phyloP scores from a whole-genome alignment of 2,113 vertebrate genomes.

The Synodontis membranacea region DNA sequence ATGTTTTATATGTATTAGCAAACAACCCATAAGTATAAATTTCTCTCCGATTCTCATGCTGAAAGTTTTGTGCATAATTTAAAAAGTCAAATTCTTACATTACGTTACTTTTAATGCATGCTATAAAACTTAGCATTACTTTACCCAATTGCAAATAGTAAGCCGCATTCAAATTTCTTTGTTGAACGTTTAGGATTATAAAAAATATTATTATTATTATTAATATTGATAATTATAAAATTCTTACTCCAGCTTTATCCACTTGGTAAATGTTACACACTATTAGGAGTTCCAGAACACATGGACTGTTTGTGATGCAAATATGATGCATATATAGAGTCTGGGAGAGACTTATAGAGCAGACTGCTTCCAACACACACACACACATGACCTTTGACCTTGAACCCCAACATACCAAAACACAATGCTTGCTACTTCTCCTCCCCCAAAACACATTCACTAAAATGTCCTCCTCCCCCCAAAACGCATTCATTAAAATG shows the following conservation, averaged over 20 bases:
- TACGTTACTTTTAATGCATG: neutral
- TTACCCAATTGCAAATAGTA: neutral
- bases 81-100: neutral
- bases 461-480: conserved; percentile 32
- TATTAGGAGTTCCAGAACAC: conserved; percentile 17
- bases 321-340: conserved; percentile 38
- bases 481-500: conserved; percentile 21
- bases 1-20: neutral
- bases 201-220: neutral
- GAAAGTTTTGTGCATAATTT: neutral
- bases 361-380: conserved; percentile 26
- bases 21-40: too few species aligned
- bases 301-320: conserved; percentile 36
- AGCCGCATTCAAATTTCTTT: neutral
- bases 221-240: neutral
- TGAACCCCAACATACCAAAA: conserved; percentile 34
- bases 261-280: neutral
- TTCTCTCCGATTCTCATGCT: neutral
- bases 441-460: conserved; percentile 27
- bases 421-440: conserved; percentile 32
- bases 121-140: neutral
- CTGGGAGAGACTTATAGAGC: conserved; percentile 5
- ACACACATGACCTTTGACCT: conserved; percentile 39
- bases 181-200: neutral
- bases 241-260: neutral